Percentiles rank a stretch among this genome's conserved stretches.
phyloP scores from a whole-genome alignment of 2,113 vertebrate species.

The Lipotes vexillifer region DNA sequence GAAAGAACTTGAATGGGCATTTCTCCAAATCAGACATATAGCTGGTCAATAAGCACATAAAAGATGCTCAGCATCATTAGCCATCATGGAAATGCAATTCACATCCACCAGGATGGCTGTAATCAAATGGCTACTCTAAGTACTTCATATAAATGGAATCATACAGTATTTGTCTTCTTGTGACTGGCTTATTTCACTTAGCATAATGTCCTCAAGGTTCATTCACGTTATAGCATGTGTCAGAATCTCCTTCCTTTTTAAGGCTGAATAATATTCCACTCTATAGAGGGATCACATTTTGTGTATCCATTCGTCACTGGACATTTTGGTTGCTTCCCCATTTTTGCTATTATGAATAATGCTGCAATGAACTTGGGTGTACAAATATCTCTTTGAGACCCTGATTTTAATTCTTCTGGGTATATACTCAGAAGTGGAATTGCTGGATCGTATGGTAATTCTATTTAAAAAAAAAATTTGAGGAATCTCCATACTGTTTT shows the following conservation, averaged over 20 bases:
- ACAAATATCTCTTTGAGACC: neutral
- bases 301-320: neutral
- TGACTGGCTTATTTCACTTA: neutral
- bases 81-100: too few species aligned
- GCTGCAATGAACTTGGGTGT: neutral
- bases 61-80: neutral
- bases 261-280: neutral
- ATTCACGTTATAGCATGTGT: neutral
- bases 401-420: neutral
- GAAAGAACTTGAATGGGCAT: too few species aligned
- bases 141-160: neutral
- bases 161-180: neutral
- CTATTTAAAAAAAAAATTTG: neutral
- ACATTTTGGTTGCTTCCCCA: neutral
- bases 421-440: neutral
- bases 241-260: neutral
- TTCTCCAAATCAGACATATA: too few species aligned
- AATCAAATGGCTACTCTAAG: neutral
- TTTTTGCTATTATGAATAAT: neutral
- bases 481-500: neutral
- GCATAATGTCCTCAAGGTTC: neutral
- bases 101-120: too few species aligned
- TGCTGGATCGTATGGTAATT: neutral
- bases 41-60: neutral
- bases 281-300: neutral